phyloP scores from a whole-genome alignment of 1,140 invertebrate genomes.

The Drosophila obscura region DNA sequence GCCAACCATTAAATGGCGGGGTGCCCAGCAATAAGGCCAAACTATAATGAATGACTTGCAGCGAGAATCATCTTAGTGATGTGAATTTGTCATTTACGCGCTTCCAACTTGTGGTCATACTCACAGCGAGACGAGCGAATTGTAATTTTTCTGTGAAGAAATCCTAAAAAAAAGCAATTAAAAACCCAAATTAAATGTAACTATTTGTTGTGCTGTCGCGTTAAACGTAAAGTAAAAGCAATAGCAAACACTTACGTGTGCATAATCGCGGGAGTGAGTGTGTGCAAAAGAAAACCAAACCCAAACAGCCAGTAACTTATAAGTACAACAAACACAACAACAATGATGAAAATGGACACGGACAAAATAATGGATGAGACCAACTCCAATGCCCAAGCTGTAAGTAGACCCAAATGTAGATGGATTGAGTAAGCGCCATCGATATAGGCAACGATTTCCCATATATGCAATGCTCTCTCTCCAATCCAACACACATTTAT shows the following conservation, averaged over 20 bases:
- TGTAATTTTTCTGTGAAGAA: conserved; percentile 36
- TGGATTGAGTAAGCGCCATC: conserved; percentile 29
- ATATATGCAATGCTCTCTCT: conserved; percentile 13
- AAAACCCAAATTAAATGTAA: conserved; percentile 11
- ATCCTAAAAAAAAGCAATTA: conserved; percentile 31
- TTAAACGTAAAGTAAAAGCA: conserved; percentile 1
- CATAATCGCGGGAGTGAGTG: conserved; percentile 17
- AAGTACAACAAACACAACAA: conserved; percentile 70
- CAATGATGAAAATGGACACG: conserved; percentile 85
- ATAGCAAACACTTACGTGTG: conserved; percentile 27
- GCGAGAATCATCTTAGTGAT: no score
- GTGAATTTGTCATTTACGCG: conserved; percentile 24
- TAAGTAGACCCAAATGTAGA: conserved; percentile 53
- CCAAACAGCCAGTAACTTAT: conserved; percentile 43
- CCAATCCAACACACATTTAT: conserved; percentile 5
- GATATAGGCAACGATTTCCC: conserved; percentile 3
- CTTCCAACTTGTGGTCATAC: conserved; percentile 40
- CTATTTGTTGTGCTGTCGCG: conserved; percentile 6
- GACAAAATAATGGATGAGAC: conserved; percentile 85
- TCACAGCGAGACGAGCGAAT: conserved; percentile 35
- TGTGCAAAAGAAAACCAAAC: conserved; percentile 26
- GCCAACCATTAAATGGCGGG: no score
- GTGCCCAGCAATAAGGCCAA: no score
- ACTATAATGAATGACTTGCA: no score
- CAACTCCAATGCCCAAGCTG: conserved; percentile 83